Base-by-base conservation (phyloP, 1,140 invertebrate genomes). In the Stegodyphus dumicola region DNA sequence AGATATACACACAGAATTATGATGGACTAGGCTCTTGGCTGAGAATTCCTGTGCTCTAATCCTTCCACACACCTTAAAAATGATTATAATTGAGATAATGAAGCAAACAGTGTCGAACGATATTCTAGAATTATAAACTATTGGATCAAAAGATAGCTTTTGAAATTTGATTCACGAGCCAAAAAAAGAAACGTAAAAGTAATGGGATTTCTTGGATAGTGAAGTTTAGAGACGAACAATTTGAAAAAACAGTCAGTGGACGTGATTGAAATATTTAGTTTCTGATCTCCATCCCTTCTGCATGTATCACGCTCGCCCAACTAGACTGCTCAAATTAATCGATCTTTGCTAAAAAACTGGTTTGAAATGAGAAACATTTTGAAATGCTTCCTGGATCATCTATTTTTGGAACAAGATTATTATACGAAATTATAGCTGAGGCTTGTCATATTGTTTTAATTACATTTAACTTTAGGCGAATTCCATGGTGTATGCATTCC, bases 11-110 rank as follows among this genome's bases (percentile, higher is more conserved):
- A 10, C 60, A 65, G 64, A 77, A 77, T 77, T 77, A 77, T 66
- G 60, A 77, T 66, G 64, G 49, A 69, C 49, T 69, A 60, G 64
- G 49, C 66, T 17, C 60, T 17, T 7, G 65, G 33, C 60, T 65
- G 56, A 51, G 60, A 77, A 77, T 65, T 77, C 49, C 33, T 49
- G 10, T 18, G 64, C 15, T 15, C 56, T 15, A 15, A 60, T 69
- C 17, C 64, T 67, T 69, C 10, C 49, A 78, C 77, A 78, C 77
- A 69, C 77, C 77, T 78, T 78, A 78, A 77, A 78, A 69, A n/a
- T 78, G 77, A 78, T 78, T 78, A 78, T 53, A 11, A 69, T 49
- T 53, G 7, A 33, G 77, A 56, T 78, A 78, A 69, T 69, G 64
- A 17, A 78, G 77, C 18, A 69, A 48, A 78, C 67, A 65, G 77